These are phyloP conservation scores for Dryobates pubescens DNA, from an alignment of 2,797 vertebrate genomes.

Conservation along the genomic window DNA sequence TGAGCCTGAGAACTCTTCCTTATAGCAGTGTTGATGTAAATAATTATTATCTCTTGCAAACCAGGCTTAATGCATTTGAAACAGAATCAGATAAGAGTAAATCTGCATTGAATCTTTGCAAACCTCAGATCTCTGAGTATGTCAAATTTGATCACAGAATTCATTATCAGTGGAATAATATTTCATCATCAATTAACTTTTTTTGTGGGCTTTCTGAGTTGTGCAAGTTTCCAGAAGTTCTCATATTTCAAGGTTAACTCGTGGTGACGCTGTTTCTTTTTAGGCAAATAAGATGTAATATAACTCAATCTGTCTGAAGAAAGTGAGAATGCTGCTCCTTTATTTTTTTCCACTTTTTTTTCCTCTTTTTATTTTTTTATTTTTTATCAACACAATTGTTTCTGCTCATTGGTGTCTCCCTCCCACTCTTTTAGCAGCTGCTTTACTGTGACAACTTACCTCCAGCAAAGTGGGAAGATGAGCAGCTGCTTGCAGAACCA, in stretches of 20 bases:
- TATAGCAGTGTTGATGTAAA: background rate
- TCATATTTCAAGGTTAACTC: background rate
- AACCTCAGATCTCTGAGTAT: constrained; percentile 22
- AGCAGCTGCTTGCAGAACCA: constrained; percentile 57
- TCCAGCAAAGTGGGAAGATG: constrained; percentile 64
- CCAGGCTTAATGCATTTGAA: background rate
- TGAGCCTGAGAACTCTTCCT: background rate
- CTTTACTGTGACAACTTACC: constrained; percentile 67
- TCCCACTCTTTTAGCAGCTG: constrained; percentile 62
- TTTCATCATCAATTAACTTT: background rate
- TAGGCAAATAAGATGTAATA: background rate
- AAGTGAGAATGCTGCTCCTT: constrained; percentile 10
- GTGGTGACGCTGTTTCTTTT: background rate
- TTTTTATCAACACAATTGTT: constrained; percentile 41
- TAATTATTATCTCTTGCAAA: background rate
- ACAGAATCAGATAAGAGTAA: constrained; percentile 34
- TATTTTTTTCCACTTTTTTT: background rate
- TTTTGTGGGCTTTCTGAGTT: background rate
- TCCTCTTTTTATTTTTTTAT: background rate
- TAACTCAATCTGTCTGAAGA: constrained; percentile 1
- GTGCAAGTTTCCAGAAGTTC: background rate
- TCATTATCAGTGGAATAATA: background rate
- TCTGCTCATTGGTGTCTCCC: constrained; percentile 36
- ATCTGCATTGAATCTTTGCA: background rate
- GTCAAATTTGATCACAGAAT: constrained; percentile 30